Evolutionary conservation across 2,113 vertebrate genomes (phyloP).

Genomic region (Pomatorhinus ruficollis): DNA sequence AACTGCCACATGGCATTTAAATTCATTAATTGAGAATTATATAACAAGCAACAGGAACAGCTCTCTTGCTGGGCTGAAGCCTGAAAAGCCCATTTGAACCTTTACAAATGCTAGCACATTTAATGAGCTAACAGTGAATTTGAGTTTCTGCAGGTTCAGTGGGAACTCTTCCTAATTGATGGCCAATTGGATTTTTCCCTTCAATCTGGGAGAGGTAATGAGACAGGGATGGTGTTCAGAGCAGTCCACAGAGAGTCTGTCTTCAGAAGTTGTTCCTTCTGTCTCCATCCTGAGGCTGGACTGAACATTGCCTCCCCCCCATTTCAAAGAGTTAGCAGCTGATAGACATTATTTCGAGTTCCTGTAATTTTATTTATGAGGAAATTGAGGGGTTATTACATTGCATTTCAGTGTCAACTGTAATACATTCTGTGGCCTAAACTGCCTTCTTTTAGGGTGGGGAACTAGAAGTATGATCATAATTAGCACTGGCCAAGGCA

Average conservation of each 20-base stretch:
- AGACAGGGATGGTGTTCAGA: neutral
- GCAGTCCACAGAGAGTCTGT: neutral
- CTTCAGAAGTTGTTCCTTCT: neutral
- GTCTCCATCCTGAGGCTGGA: neutral
- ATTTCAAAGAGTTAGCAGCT: neutral
- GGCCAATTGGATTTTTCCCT: neutral
- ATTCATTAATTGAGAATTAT: constrained; percentile 49
- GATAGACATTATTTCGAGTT: neutral
- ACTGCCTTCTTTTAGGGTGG: neutral
- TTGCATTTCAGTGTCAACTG: neutral
- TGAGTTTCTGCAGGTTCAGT: constrained; percentile 1
- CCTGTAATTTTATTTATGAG: neutral
- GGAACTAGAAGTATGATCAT: neutral
- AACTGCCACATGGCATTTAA: constrained; percentile 18
- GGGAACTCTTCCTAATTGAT: constrained; percentile 30
- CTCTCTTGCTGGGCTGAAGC: constrained; percentile 30
- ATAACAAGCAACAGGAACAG: constrained; percentile 4
- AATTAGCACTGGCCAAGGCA: neutral
- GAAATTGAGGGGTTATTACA: neutral
- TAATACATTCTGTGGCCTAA: neutral
- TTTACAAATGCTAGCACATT: constrained; percentile 6
- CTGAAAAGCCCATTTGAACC: constrained; percentile 40
- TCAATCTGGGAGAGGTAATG: neutral
- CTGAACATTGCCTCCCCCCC: neutral
- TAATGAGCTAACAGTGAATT: constrained; percentile 26